Evolutionary conservation across 2,797 vertebrate genomes (phyloP), one percentile per base, ranked within the genome.

Genomic region (Onychomys arenicola): DNA sequence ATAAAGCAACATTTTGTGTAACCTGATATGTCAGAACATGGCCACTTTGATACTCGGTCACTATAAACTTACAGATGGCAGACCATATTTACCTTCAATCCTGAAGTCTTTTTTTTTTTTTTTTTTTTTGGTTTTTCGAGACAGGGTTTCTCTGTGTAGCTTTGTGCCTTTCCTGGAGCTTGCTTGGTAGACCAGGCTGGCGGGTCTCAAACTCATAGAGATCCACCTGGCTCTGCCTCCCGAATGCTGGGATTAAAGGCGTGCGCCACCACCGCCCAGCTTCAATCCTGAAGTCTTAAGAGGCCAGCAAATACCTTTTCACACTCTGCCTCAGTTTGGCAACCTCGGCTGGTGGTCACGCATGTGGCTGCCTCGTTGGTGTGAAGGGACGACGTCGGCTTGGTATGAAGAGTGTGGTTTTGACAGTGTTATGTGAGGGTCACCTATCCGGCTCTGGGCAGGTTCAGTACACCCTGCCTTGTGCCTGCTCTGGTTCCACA

Each of bases 351-450:
- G 34, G n/a, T n/a, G 34, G 2, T 0, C 8, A 14, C 37, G 3
- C 0, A 0, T 0, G 27, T 0, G 57, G 16, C 6, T 5, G 1
- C 59, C 49, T 13, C 11, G 13, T 67, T 11, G 0, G 49, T 59
- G 3, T 4, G 0, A 40, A 19, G 7, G 32, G 40, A 1, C 1
- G n/a, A 11, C 46, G 65, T 5, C 1, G 0, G 2, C n/a, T 25
- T 1, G 2, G 1, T 0, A 0, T 29, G 37, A 43, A 32, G 21
- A 57, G 12, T 6, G 23, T 5, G 17, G 71, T 55, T 0, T n/a
- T 1, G 0, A 9, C 1, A 0, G 6, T 16, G 16, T 34, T 17
- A 0, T 0, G 16, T 2, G 2, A 61, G 7, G 37, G 25, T 7
- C 73, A 11, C 40, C 29, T 43, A 2, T 27, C 57, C 4, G 2